Evolutionary conservation across 2,888 invertebrate species (phyloP).

Genomic region (Sarcophaga carnaria): DNA sequence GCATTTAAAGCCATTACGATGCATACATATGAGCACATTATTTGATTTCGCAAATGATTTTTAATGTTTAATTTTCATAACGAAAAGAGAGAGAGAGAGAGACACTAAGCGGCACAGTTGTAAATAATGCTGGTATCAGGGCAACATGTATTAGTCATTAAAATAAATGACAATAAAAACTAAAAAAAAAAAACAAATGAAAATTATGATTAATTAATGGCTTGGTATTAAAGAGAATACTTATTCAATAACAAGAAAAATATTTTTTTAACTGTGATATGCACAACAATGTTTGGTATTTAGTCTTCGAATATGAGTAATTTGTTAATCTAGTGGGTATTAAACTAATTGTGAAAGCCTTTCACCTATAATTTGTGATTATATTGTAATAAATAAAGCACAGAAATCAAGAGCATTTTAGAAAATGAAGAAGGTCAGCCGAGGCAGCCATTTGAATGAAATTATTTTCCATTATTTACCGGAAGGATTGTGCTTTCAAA

Average conservation of each 20-base stretch:
- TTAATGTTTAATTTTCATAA: constrained; percentile 56
- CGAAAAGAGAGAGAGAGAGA: not conserved
- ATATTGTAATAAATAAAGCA: too few relatives aligned
- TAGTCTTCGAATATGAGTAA: not conserved
- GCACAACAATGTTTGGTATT: not conserved
- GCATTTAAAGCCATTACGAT: constrained; percentile 56
- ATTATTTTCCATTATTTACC: too few relatives aligned
- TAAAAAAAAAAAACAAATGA: not conserved
- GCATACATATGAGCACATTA: constrained; percentile 67
- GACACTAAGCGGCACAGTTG: not conserved
- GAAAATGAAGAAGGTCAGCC: too few relatives aligned
- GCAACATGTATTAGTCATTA: constrained; percentile 47
- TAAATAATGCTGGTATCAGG: constrained; percentile 52
- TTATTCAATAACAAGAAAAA: not conserved
- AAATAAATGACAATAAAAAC: constrained; percentile 12
- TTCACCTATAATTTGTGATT: too few relatives aligned
- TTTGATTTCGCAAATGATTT: constrained; percentile 52
- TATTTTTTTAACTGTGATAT: not conserved
- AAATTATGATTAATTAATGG: constrained; percentile 23
- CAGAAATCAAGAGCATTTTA: too few relatives aligned
- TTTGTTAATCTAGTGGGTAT: too few relatives aligned
- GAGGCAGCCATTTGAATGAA: too few relatives aligned
- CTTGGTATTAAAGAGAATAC: not conserved
- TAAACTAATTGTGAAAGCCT: too few relatives aligned
- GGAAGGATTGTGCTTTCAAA: too few relatives aligned